Conservation (phyloP, 2,797 vertebrate species). For the Rhabdophis nuchalis region DNA sequence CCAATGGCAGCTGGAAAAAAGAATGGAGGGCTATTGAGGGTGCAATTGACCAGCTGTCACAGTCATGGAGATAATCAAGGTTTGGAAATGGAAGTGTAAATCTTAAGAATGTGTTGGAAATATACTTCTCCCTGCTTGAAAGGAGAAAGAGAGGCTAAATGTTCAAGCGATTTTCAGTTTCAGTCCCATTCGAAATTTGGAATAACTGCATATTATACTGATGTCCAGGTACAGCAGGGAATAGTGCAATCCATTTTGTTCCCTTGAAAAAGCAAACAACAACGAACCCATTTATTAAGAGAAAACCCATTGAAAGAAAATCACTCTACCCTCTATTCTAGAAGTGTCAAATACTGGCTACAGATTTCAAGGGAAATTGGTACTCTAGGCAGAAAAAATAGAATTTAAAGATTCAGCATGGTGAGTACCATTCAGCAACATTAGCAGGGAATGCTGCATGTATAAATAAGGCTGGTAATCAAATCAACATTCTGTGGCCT, state of each 20-base stretch:
- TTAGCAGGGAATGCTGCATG: neutral
- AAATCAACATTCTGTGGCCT: neutral
- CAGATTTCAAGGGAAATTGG: neutral
- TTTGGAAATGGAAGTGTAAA: neutral
- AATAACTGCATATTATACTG: neutral
- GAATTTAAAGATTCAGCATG: neutral
- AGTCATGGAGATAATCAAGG: conserved; percentile 31
- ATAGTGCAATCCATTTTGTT: neutral
- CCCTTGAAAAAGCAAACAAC: neutral
- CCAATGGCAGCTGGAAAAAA: neutral
- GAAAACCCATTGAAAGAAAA: neutral
- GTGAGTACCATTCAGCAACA: neutral
- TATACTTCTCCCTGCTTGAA: neutral
- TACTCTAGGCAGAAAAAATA: neutral
- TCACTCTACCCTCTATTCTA: neutral
- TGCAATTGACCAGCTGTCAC: conserved; percentile 18
- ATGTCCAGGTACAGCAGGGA: neutral
- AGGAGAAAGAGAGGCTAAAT: neutral
- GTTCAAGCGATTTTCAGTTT: neutral
- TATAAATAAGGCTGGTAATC: neutral
- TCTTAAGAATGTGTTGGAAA: neutral
- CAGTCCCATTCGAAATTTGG: neutral
- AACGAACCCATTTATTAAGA: neutral
- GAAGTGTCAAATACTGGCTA: neutral
- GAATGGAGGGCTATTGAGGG: neutral